Conservation (phyloP, 37 sponge, comb jelly and placozoan species). For the Chondrilla cf. caribensis region DNA sequence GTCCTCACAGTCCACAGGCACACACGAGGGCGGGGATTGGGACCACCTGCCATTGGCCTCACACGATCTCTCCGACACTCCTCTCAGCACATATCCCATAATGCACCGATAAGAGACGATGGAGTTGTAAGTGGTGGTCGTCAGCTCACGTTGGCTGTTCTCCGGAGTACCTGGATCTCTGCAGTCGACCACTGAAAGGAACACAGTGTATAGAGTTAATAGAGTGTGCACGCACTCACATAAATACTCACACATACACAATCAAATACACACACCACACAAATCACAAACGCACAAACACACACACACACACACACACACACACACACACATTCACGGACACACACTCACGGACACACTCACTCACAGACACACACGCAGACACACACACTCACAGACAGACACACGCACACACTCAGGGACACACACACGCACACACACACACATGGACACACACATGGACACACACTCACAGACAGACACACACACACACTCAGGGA, state of each 20-base stretch:
- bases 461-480: background rate
- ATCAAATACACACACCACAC: too few species aligned
- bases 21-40: conserved; percentile 32
- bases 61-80: conserved; percentile 32
- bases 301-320: too few species aligned
- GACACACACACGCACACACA: conserved; percentile 23
- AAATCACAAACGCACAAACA: too few species aligned
- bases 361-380: conserved; percentile 43
- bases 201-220: background rate
- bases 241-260: too few species aligned
- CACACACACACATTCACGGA: background rate
- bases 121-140: background rate
- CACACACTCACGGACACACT: too few species aligned
- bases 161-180: conserved; percentile 16
- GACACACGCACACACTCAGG: background rate
- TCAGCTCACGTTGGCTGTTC: background rate
- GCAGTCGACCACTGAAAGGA: conserved; percentile 6
- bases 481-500: too few species aligned
- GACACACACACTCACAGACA: conserved; percentile 6
- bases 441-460: conserved; percentile 30
- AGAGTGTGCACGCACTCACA: background rate
- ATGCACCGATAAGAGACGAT: background rate
- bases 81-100: conserved; percentile 13
- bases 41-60: conserved; percentile 50
- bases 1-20: conserved; percentile 26